Conservation (phyloP, 92 coral and sea anemone species). For the Zoanthus sansibaricus region DNA sequence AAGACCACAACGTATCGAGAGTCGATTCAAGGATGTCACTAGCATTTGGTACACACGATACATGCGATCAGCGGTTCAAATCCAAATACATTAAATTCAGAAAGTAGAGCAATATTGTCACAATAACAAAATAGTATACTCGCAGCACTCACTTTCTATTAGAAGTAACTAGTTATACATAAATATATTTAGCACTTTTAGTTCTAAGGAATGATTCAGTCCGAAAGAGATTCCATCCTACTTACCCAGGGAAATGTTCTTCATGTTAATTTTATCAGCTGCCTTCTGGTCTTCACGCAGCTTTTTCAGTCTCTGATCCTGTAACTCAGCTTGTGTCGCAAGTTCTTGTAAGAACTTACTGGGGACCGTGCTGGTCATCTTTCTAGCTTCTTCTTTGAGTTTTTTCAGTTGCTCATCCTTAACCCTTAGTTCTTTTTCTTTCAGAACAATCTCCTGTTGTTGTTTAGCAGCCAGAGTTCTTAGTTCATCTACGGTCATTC, state of each 20-base stretch:
- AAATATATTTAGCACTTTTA: no score
- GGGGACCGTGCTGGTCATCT: constrained; percentile 47
- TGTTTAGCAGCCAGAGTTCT: constrained; percentile 75
- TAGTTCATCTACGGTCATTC: constrained; percentile 71
- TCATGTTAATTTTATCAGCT: constrained; percentile 68
- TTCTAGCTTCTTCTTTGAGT: constrained; percentile 71
- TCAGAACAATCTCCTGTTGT: constrained; percentile 85
- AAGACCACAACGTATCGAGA: no score
- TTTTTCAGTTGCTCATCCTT: constrained; percentile 81
- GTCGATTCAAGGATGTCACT: no score
- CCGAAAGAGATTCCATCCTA: background rate
- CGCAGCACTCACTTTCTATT: no score
- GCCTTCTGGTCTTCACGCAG: constrained; percentile 78
- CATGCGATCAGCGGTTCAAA: no score
- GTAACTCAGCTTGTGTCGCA: constrained; percentile 80
- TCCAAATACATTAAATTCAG: no score
- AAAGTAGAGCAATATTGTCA: no score
- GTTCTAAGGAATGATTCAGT: background rate
- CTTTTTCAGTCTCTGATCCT: constrained; percentile 74
- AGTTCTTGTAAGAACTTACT: constrained; percentile 76
- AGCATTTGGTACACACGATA: no score
- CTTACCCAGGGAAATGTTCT: constrained; percentile 84
- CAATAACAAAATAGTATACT: no score
- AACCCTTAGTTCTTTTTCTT: constrained; percentile 81
- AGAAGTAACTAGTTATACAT: no score